Percentiles rank a stretch among this genome's conserved stretches.
These are phyloP conservation scores for Laterallus jamaicensis DNA, from an alignment of 2,113 vertebrate species.

Conservation along the genomic window DNA sequence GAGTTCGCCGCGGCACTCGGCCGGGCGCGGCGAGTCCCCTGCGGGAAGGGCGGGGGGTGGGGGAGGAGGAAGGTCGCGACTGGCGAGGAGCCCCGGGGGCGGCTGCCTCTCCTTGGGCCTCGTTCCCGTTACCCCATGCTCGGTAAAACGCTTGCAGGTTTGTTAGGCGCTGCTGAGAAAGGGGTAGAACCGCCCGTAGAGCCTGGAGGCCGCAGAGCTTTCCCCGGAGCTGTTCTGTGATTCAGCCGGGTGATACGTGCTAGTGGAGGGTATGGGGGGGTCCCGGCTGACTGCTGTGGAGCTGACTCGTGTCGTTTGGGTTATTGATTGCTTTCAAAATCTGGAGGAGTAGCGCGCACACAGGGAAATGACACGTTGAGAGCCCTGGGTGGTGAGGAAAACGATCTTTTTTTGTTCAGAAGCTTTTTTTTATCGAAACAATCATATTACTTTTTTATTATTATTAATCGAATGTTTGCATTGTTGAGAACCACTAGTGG, in stretches of 20 bases:
- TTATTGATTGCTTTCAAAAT: background rate
- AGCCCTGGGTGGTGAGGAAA: background rate
- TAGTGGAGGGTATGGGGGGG: fast-evolving
- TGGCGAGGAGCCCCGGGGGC: background rate
- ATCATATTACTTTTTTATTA: fast-evolving
- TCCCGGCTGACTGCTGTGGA: background rate
- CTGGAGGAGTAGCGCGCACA: background rate
- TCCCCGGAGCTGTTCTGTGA: fast-evolving
- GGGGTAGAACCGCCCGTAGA: background rate
- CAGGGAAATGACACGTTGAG: background rate
- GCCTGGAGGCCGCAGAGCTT: fast-evolving
- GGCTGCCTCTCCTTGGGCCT: background rate
- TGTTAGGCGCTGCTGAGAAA: background rate
- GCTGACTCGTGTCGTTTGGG: background rate
- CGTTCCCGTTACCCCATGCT: too few relatives aligned
- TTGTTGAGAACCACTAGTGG: background rate
- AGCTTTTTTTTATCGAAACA: background rate
- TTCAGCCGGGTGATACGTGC: background rate
- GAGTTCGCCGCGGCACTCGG: background rate
- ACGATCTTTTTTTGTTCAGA: background rate
- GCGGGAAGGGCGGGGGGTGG: background rate
- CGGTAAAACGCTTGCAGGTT: background rate
- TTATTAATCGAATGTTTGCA: background rate
- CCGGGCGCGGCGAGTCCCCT: background rate
- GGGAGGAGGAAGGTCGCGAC: background rate